A percentile compares a stretch with the other conserved stretches of the same genome.
Conservation (phyloP, 2,888 invertebrate species). For the Drosophila nr. medialis region DNA sequence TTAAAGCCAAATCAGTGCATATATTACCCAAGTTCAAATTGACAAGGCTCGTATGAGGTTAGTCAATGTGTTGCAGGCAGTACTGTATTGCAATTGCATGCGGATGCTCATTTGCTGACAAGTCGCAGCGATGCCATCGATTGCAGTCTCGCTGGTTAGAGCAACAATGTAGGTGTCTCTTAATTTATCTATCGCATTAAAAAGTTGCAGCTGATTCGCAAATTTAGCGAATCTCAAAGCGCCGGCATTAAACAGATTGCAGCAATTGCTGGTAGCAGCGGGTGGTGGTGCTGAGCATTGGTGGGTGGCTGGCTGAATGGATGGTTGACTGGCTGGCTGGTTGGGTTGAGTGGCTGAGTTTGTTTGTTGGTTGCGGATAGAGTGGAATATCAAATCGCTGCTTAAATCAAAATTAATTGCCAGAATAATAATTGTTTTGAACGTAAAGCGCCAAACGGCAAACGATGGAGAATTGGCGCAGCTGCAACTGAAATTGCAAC, state of each 20-base stretch:
- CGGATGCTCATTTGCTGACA: constrained; percentile 48
- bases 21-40: neutral
- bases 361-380: constrained; percentile 30
- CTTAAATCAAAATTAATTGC: constrained; percentile 83
- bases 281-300: constrained; percentile 45
- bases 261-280: constrained; percentile 44
- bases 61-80: neutral
- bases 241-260: constrained; percentile 48
- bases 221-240: constrained; percentile 55
- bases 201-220: constrained; percentile 57
- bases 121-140: constrained; percentile 25
- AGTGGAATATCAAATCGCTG: constrained; percentile 76
- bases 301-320: constrained; percentile 23
- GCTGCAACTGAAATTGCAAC: constrained; percentile 71
- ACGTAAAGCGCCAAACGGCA: constrained; percentile 70
- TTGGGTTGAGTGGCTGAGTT: constrained; percentile 11
- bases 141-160: constrained; percentile 3
- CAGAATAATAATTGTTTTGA: constrained; percentile 82
- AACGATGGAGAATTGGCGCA: constrained; percentile 76
- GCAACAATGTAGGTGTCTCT: constrained; percentile 55
- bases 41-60: neutral
- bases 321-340: constrained; percentile 18
- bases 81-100: constrained; percentile 13
- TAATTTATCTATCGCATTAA: constrained; percentile 45
- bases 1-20: neutral